A percentile compares a stretch with the other conserved stretches of the same genome.
Conservation (phyloP, 1,140 invertebrate genomes). For the Thalassaphorura encarpata region DNA sequence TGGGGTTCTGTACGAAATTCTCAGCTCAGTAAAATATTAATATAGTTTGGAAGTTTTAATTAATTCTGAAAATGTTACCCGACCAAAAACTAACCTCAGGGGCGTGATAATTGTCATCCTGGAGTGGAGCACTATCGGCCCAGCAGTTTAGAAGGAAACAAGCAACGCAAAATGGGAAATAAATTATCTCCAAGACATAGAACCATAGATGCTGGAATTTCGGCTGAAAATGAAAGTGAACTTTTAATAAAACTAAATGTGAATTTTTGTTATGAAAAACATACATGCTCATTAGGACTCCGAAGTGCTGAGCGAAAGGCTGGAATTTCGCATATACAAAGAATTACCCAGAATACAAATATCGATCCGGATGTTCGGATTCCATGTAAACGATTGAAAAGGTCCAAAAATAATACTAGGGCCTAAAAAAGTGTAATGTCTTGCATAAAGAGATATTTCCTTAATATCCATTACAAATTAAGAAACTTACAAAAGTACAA, state of each 20-base stretch:
- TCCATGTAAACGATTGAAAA: constrained; percentile 69
- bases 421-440: constrained; percentile 38
- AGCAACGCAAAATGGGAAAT: constrained; percentile 58
- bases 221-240: too few relatives aligned
- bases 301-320: constrained; percentile 51
- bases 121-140: constrained; percentile 37
- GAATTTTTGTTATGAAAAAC: background rate
- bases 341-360: constrained; percentile 78
- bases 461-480: background rate
- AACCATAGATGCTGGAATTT: constrained; percentile 41
- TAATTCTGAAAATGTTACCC: background rate
- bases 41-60: background rate
- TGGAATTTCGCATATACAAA: constrained; percentile 56
- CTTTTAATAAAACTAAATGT: background rate
- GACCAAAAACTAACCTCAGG: constrained; percentile 6
- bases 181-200: constrained; percentile 68
- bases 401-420: constrained; percentile 54
- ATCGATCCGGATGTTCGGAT: constrained; percentile 75
- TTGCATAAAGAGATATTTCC: background rate
- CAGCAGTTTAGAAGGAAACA: constrained; percentile 43
- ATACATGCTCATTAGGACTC: background rate
- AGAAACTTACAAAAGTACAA: constrained; percentile 8
- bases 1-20: constrained; percentile 41
- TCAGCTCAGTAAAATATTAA: too few relatives aligned
- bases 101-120: background rate